Conservation (phyloP, 2,797 vertebrate species). For the Rhabdophis nuchalis region DNA sequence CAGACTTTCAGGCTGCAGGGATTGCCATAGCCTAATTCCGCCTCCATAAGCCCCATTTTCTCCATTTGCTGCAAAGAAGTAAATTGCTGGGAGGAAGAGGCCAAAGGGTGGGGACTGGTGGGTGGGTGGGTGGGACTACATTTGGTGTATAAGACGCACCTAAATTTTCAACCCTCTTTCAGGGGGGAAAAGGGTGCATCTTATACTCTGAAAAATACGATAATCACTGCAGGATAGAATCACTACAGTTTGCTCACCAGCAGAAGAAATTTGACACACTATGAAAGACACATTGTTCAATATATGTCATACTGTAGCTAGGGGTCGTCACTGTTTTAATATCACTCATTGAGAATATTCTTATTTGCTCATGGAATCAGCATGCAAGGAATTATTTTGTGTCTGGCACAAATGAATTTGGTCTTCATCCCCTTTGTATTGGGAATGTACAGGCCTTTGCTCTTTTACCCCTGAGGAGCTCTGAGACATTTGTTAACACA, state of each 20-base stretch:
- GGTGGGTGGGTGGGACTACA: too few species aligned
- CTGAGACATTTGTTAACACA: neutral
- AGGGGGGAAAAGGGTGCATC: too few species aligned
- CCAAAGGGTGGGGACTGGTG: too few species aligned
- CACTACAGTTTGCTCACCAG: neutral
- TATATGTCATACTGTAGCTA: neutral
- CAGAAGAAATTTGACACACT: neutral
- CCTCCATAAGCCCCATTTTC: too few species aligned
- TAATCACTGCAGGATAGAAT: neutral
- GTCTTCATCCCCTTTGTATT: neutral
- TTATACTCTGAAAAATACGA: too few species aligned
- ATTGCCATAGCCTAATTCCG: too few species aligned
- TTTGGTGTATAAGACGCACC: too few species aligned
- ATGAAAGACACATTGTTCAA: neutral
- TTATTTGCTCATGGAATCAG: neutral
- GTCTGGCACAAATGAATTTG: neutral
- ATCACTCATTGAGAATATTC: neutral
- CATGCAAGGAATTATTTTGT: neutral
- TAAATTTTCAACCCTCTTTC: too few species aligned
- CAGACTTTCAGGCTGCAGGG: too few species aligned
- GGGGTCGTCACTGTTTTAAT: neutral
- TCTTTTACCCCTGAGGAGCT: neutral
- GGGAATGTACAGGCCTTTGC: neutral
- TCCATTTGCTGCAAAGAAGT: too few species aligned
- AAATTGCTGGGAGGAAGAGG: too few species aligned